phyloP scores from a whole-genome alignment of 2,888 invertebrate species.

The Anoplius nigerrimus region DNA sequence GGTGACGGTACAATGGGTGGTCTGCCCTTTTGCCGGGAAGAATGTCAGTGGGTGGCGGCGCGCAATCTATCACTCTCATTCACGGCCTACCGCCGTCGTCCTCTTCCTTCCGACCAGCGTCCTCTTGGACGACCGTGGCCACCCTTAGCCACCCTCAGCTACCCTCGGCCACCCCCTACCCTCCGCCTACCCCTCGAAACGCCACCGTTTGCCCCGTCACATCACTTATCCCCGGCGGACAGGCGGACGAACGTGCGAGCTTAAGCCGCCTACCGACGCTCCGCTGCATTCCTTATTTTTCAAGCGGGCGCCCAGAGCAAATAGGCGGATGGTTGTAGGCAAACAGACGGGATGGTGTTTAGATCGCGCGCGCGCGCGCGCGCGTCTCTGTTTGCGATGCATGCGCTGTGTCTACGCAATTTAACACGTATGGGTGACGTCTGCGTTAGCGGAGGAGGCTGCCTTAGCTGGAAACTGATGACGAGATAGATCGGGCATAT shows the following conservation, averaged over 20 bases:
- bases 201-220: conserved; percentile 36
- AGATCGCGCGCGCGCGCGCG: neutral
- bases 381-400: neutral
- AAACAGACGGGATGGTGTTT: neutral
- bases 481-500: no score
- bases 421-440: no score
- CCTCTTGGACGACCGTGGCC: conserved; percentile 2
- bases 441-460: no score
- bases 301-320: conserved; percentile 8
- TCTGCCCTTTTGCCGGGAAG: conserved; percentile 43
- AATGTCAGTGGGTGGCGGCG: conserved; percentile 52
- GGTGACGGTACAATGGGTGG: conserved; percentile 36
- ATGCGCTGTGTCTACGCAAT: no score
- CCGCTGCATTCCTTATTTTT: conserved; percentile 47
- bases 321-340: neutral
- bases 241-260: conserved; percentile 44
- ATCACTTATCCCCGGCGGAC: conserved; percentile 49
- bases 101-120: conserved; percentile 18
- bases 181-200: neutral
- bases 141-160: neutral
- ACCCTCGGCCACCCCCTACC: neutral
- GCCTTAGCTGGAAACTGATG: no score
- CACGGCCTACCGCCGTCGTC: conserved; percentile 32
- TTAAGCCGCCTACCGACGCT: conserved; percentile 35
- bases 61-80: conserved; percentile 64